Base-by-base conservation (phyloP, 2,888 invertebrate species). In the Sarcophaga rosellei region DNA sequence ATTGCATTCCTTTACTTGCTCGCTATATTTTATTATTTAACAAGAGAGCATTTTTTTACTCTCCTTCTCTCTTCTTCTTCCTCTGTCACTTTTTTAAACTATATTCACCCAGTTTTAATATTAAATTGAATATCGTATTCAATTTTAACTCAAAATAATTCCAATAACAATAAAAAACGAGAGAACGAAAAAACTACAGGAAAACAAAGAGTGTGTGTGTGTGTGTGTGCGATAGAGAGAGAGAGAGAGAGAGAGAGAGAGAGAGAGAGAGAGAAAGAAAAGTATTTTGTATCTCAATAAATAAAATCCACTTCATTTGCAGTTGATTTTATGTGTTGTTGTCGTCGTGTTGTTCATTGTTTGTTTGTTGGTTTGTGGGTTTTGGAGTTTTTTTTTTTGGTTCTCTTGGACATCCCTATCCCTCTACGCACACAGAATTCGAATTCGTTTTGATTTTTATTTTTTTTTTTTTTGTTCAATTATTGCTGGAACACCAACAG, bases 261-360 rank as follows among this genome's bases (percentile, higher is more conserved):
- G 17, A 15, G 15, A 3, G 53, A 10, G n/a, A 4, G 21, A 47
- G 23, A 65, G 63, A 45, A 21, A 11, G 57, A 77, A 78, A 74
- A 73, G 78, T 83, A 63, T 84, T 69, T 79, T 69, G 47, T 80
- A 75, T 84, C 59, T 65, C 75, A 78, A 80, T 70, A 79, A 84
- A 84, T 84, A 84, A 84, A 80, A 79, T 75, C 66, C 86, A 86
- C 86, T 86, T 86, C 86, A 84, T 86, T 86, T 84, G 61, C 75
- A 86, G 78, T 86, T 81, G 78, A 81, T 84, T 84, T 84, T 68
- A 81, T 57, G 53, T 44, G n/a, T 53, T 12, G 15, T 80, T 53
- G 25, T 25, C n/a, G 35, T 35, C 35, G 35, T 69, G 15, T 53
- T 57, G 72, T 4, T 68, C 44, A 70, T 62, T 72, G 12, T 66